A percentile compares a stretch with the other conserved stretches of the same genome.
These are phyloP conservation scores for Mus spretus DNA, from an alignment of 2,797 vertebrate genomes.

Conservation along the genomic window DNA sequence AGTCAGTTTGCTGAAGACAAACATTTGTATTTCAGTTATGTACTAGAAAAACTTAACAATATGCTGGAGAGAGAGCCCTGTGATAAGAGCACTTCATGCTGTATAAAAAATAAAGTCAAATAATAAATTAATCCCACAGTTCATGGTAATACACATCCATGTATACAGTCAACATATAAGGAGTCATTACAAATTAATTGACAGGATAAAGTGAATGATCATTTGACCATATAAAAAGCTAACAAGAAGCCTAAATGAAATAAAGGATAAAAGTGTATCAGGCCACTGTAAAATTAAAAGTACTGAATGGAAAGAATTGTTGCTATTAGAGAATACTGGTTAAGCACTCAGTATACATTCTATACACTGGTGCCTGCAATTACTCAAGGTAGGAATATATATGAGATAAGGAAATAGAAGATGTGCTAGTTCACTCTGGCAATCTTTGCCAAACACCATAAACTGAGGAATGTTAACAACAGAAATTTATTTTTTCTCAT, in stretches of 20 bases:
- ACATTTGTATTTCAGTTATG: background rate
- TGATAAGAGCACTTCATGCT: background rate
- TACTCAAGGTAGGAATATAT: background rate
- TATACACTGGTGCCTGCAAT: background rate
- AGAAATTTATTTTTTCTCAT: constrained; percentile 6
- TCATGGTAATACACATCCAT: background rate
- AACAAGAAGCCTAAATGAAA: background rate
- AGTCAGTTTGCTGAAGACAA: background rate
- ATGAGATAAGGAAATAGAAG: background rate
- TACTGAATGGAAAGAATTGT: background rate
- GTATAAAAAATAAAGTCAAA: constrained; percentile 55
- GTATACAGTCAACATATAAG: constrained; percentile 9
- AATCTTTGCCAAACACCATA: background rate
- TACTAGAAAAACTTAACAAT: background rate
- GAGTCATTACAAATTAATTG: background rate
- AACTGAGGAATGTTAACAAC: background rate
- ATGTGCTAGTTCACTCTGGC: background rate
- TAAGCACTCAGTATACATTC: background rate
- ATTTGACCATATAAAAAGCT: background rate
- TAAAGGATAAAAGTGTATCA: background rate
- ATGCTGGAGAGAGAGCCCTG: background rate
- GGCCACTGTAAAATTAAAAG: background rate
- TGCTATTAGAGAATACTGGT: background rate
- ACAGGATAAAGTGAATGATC: background rate
- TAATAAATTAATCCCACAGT: background rate